These are phyloP conservation scores for Rhegmatorhina hoffmannsi DNA, from an alignment of 2,113 vertebrate species.

Conservation along the genomic window DNA sequence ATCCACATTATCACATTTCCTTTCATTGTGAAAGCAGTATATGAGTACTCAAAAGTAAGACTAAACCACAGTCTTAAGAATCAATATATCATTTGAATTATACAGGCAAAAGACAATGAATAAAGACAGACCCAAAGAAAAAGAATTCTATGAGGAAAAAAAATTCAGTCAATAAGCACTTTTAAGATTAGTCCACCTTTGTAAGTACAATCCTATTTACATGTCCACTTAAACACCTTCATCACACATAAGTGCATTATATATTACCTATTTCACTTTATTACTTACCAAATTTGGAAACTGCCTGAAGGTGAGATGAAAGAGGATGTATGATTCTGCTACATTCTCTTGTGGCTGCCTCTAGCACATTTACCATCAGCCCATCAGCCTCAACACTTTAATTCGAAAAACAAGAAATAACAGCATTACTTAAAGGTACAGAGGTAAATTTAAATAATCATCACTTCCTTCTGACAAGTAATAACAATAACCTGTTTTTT, in stretches of 20 bases:
- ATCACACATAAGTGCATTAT: not conserved
- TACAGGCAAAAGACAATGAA: not conserved
- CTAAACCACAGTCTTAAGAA: not conserved
- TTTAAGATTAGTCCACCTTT: not conserved
- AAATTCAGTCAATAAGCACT: not conserved
- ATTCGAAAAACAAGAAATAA: constrained; percentile 47
- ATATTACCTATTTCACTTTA: not conserved
- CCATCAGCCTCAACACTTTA: not conserved
- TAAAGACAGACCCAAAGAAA: not conserved
- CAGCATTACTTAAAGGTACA: not conserved
- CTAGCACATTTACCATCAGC: not conserved
- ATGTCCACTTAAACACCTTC: not conserved
- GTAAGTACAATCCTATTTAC: not conserved
- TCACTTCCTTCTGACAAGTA: constrained; percentile 39
- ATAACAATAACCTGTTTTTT: not conserved
- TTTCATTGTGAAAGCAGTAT: not conserved
- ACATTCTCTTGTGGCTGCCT: not conserved
- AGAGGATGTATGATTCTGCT: not conserved
- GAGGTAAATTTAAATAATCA: constrained; percentile 1
- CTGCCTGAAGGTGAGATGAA: not conserved
- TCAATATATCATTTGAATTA: not conserved
- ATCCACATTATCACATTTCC: not conserved
- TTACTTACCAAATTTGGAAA: constrained; percentile 6
- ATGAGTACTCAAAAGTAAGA: not conserved
- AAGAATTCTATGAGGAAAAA: not conserved